phyloP scores from a whole-genome alignment of 2,888 invertebrate species.

The Pristionchus japonicus region DNA sequence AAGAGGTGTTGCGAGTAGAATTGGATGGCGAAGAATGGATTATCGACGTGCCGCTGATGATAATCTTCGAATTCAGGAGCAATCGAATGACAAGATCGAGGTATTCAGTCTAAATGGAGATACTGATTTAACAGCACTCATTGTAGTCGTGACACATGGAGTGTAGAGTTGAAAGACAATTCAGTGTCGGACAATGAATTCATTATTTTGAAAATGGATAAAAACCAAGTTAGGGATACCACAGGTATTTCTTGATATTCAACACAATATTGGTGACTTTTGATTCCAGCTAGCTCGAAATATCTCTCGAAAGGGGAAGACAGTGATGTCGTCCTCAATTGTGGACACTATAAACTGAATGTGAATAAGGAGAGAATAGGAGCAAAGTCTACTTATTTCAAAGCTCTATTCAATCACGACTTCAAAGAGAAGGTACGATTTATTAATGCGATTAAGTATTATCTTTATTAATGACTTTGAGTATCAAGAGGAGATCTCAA shows the following conservation, averaged over 20 bases:
- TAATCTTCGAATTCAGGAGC: background rate
- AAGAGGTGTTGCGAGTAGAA: background rate
- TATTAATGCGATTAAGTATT: background rate
- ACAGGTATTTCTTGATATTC: background rate
- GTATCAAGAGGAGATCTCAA: background rate
- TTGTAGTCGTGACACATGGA: background rate
- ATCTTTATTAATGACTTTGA: background rate
- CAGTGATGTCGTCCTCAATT: background rate
- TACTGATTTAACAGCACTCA: background rate
- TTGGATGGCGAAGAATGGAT: background rate
- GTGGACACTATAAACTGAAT: background rate
- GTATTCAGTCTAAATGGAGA: background rate
- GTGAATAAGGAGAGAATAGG: background rate
- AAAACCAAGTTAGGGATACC: background rate
- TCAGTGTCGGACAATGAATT: background rate
- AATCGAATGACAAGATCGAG: background rate
- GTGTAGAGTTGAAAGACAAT: background rate
- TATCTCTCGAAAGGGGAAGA: background rate
- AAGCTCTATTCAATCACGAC: background rate
- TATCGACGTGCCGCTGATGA: background rate
- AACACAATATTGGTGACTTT: too few species aligned
- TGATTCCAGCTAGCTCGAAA: background rate
- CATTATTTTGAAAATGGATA: background rate
- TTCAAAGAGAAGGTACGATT: conserved; percentile 27
- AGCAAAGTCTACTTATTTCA: background rate